A percentile compares a stretch with the other conserved stretches of the same genome.
Evolutionary conservation across 2,888 invertebrate species (phyloP).

Genomic region (Smittia sp.): DNA sequence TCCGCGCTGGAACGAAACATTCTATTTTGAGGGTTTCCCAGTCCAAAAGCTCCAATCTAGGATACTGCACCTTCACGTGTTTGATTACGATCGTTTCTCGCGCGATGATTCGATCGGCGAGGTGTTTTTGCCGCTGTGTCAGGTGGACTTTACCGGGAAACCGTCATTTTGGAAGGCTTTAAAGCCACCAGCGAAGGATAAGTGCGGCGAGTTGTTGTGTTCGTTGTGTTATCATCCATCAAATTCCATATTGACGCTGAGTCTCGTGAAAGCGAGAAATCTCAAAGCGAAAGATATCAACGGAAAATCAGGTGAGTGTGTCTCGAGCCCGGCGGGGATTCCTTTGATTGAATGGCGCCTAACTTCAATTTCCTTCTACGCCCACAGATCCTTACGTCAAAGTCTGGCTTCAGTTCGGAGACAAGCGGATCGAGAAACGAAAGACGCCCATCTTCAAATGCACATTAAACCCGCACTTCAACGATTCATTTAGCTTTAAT

Average conservation of each 20-base stretch:
- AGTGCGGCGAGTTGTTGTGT: slow-evolving; percentile 86
- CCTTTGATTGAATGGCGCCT: background rate
- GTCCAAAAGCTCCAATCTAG: slow-evolving; percentile 90
- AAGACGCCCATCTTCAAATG: slow-evolving; percentile 94
- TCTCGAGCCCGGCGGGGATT: slow-evolving; percentile 46
- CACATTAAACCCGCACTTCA: slow-evolving; percentile 92
- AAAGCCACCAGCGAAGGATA: slow-evolving; percentile 89
- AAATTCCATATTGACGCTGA: slow-evolving; percentile 86
- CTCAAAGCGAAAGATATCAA: slow-evolving; percentile 95
- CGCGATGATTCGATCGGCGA: slow-evolving; percentile 92
- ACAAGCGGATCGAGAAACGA: slow-evolving; percentile 91
- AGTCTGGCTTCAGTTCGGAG: slow-evolving; percentile 93
- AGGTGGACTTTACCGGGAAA: slow-evolving; percentile 90
- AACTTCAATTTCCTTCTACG: slow-evolving; percentile 15
- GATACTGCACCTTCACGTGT: slow-evolving; percentile 88
- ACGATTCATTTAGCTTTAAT: slow-evolving; percentile 93
- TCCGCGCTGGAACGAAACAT: slow-evolving; percentile 91
- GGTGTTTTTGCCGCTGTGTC: slow-evolving; percentile 83
- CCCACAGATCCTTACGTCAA: slow-evolving; percentile 95
- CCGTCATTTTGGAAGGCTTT: slow-evolving; percentile 93
- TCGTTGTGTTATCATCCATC: slow-evolving; percentile 95
- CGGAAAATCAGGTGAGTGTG: slow-evolving; percentile 90
- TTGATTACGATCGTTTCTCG: slow-evolving; percentile 92
- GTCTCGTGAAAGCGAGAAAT: slow-evolving; percentile 88
- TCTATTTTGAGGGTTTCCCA: slow-evolving; percentile 92